Conservation (phyloP, 2,113 vertebrate genomes). For the Phodopus roborovskii region DNA sequence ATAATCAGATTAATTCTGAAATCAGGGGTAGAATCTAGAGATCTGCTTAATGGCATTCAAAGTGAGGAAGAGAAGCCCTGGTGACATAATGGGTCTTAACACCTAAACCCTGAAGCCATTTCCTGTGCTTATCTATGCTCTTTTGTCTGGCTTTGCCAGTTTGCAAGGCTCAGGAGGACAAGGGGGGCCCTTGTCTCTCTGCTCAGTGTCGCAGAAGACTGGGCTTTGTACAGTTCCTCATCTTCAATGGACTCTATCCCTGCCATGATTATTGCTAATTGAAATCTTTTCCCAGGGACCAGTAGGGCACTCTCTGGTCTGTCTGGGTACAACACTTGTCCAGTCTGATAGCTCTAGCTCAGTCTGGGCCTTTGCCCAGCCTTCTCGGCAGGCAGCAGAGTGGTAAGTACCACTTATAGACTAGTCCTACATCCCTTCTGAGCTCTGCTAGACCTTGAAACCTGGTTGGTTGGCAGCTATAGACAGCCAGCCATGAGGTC, state of each 20-base stretch:
- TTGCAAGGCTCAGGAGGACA: neutral
- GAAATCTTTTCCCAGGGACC: neutral
- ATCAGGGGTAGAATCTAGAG: neutral
- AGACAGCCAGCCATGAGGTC: neutral
- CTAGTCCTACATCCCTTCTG: neutral
- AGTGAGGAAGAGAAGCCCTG: neutral
- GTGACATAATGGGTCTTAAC: slow-evolving; percentile 1
- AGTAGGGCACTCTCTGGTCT: neutral
- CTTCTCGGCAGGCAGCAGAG: neutral
- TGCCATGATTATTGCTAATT: neutral
- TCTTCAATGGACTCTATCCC: neutral
- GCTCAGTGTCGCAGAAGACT: neutral
- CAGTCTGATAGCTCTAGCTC: neutral
- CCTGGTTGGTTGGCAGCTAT: neutral
- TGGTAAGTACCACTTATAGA: neutral
- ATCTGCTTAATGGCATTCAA: neutral
- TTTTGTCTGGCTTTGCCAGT: neutral
- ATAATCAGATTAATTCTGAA: slow-evolving; percentile 14
- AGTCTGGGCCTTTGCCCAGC: neutral
- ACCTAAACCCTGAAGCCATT: neutral
- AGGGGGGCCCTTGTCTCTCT: neutral
- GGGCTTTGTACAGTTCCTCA: neutral
- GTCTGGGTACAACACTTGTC: neutral
- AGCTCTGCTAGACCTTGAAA: neutral
- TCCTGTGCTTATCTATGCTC: neutral